A percentile compares a stretch with the other conserved stretches of the same genome.
Conservation (phyloP, 2,797 vertebrate species). For the Emydoidea blandingii region DNA sequence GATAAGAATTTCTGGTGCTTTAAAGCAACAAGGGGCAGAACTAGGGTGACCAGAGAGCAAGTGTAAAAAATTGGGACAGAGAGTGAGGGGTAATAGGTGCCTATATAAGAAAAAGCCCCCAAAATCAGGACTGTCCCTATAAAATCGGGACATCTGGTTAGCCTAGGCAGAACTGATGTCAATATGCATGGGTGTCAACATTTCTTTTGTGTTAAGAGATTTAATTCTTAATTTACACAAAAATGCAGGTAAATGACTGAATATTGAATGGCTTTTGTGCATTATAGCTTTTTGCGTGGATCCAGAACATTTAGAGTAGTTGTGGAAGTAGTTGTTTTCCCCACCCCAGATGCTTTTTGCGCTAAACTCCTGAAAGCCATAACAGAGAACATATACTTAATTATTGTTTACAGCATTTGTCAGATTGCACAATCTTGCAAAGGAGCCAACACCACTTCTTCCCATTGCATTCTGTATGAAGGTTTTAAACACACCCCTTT, state of each 20-base stretch:
- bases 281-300: background rate
- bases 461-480: background rate
- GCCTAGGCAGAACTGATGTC: background rate
- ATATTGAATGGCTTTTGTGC: constrained; percentile 10
- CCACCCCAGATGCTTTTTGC: background rate
- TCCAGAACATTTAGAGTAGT: background rate
- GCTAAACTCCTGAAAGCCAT: constrained; percentile 50
- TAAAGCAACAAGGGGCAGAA: background rate
- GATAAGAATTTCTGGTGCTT: background rate
- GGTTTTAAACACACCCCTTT: background rate
- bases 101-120: too few species aligned
- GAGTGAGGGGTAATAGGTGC: too few species aligned
- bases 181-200: background rate
- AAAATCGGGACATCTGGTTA: too few species aligned
- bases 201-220: background rate
- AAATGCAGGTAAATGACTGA: background rate
- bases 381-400: constrained; percentile 24
- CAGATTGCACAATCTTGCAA: background rate
- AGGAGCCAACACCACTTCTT: constrained; percentile 7
- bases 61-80: too few species aligned
- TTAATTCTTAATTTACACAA: background rate
- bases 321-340: background rate
- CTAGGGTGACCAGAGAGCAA: too few species aligned
- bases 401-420: background rate
- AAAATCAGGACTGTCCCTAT: too few species aligned